A percentile compares a stretch with the other conserved stretches of the same genome.
Evolutionary conservation across 2,888 invertebrate species (phyloP).

Genomic region (Cephus nigrinus): DNA sequence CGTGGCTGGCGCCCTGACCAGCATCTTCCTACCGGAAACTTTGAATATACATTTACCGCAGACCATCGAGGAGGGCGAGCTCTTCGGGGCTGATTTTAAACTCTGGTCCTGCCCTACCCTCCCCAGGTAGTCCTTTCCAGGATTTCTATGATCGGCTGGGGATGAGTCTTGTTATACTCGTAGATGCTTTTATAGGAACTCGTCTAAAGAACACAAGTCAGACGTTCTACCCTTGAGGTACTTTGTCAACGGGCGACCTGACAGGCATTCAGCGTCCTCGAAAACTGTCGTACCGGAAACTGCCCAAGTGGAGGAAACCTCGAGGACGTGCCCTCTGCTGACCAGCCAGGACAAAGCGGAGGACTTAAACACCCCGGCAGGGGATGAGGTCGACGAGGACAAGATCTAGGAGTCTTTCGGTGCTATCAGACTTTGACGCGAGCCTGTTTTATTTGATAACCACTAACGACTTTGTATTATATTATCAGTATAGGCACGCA

Average conservation of each 20-base stretch:
- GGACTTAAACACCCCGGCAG: slow-evolving; percentile 39
- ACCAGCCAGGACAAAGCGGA: slow-evolving; percentile 27
- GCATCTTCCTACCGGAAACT: slow-evolving; percentile 74
- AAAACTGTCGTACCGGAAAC: slow-evolving; percentile 26
- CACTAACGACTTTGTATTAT: slow-evolving; percentile 55
- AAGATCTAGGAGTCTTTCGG: neutral
- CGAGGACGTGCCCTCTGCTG: slow-evolving; percentile 17
- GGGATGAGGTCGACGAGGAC: slow-evolving; percentile 25
- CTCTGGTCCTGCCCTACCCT: slow-evolving; percentile 69
- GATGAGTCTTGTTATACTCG: neutral
- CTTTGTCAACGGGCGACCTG: slow-evolving; percentile 59
- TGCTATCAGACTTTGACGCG: neutral
- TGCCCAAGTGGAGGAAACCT: slow-evolving; percentile 17
- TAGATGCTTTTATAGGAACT: neutral
- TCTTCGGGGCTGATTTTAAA: slow-evolving; percentile 71
- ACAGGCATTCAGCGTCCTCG: slow-evolving; percentile 45
- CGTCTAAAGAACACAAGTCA: slow-evolving; percentile 27
- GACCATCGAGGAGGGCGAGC: slow-evolving; percentile 73
- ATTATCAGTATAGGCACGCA: slow-evolving; percentile 56
- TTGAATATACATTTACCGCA: slow-evolving; percentile 74
- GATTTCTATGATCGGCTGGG: neutral
- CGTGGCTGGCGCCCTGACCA: slow-evolving; percentile 70
- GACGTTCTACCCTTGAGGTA: slow-evolving; percentile 56
- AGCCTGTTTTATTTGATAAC: slow-evolving; percentile 24
- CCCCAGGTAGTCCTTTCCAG: slow-evolving; percentile 42